phyloP scores from a whole-genome alignment of 2,797 vertebrate genomes.

The Malurus splendens region DNA sequence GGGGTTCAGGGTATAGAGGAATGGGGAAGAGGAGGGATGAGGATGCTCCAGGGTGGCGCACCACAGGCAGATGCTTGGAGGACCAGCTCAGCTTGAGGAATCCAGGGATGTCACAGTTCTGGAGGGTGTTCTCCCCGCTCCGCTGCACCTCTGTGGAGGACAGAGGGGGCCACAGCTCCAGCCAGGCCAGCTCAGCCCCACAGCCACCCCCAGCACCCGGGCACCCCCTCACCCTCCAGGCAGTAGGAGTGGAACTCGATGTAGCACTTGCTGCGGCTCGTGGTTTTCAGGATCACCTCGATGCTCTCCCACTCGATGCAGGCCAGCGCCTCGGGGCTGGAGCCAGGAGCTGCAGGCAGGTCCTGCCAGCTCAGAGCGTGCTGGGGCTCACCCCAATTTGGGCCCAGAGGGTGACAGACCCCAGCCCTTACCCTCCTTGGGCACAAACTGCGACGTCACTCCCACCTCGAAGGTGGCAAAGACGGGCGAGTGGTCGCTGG shows the following conservation, averaged over 20 bases:
- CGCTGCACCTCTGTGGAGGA: conserved; percentile 83
- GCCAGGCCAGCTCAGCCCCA: fast-evolving
- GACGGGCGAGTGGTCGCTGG: conserved; percentile 92
- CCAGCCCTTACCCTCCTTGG: conserved; percentile 84
- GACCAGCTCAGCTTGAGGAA: conserved; percentile 93
- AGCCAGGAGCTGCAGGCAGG: neutral
- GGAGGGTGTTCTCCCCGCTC: conserved; percentile 90
- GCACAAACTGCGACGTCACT: conserved; percentile 94
- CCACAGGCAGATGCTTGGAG: conserved; percentile 87
- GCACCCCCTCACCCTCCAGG: conserved; percentile 82
- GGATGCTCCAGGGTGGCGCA: neutral
- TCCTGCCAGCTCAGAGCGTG: fast-evolving
- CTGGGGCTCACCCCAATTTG: fast-evolving
- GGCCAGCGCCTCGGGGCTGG: conserved; percentile 68
- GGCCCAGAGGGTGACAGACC: fast-evolving
- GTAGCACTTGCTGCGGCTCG: conserved; percentile 94
- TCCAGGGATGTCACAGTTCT: conserved; percentile 91
- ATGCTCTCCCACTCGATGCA: conserved; percentile 95
- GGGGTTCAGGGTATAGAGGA: neutral
- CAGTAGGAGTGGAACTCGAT: conserved; percentile 95
- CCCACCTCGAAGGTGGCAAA: conserved; percentile 95
- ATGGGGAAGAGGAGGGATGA: neutral
- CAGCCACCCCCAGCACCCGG: fast-evolving
- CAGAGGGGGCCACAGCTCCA: neutral
- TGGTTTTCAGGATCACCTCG: conserved; percentile 91